Evolutionary conservation across 2,888 invertebrate genomes (phyloP), one percentile per base, ranked within the genome.

Genomic region (Nephrotoma flavescens): DNA sequence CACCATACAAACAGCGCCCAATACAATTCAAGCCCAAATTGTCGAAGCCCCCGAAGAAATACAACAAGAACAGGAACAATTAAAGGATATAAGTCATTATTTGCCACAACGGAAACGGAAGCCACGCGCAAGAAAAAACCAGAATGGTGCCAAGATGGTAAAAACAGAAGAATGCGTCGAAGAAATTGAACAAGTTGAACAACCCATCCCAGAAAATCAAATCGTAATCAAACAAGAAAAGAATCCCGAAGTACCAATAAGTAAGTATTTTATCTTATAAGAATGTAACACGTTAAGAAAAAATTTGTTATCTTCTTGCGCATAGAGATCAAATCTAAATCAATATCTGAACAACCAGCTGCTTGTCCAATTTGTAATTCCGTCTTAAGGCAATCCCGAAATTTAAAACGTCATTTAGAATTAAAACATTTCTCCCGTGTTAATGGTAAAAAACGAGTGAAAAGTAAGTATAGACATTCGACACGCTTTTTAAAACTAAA

Each of bases 281-380:
- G 71, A 71, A 19, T 31, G n/a, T 47, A 41, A 31, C 5, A 45
- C 31, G 15, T 6, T 85, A 47, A 11, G 7, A n/a, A 42, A 41
- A 19, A 19, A 19, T 19, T 19, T 19, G 1, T 71, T 83, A 7
- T 86, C 86, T 86, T 86, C 86, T 31, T 88, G 0, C 87, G 2
- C 31, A 31, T 2, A 92, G 91, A 92, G 88, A 41, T 57, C 5
- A 86, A 86, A 86, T 41, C 57, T 4, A 86, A 93, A 87, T 93
- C 93, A 41, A 93, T 93, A 88, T 94, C 94, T 11, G 94, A 94
- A 89, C 94, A 94, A 90, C 94, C 94, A 47, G 93, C 94, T 41
- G 92, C 93, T 85, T 94, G 94, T 90, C 94, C 94, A 42, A 91
- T 94, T 44, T 94, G 94, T 88, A 93, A 93, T 88, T 93, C 94